A percentile compares a stretch with the other conserved stretches of the same genome.
phyloP scores from a whole-genome alignment of 1,140 invertebrate genomes.

The Phenacoccus solenopsis region DNA sequence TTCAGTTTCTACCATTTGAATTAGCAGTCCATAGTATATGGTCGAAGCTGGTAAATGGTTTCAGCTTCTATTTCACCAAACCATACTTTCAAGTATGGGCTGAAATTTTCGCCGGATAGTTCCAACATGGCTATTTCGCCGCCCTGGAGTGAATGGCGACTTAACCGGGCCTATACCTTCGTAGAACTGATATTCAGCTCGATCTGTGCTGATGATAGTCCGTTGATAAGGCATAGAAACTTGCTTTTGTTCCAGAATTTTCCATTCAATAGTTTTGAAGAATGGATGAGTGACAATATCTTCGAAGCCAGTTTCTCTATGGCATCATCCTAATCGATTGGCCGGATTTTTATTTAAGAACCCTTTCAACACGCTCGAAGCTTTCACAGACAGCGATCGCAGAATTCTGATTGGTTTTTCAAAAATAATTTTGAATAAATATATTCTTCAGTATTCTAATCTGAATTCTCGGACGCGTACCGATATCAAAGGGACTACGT shows the following conservation, averaged over 20 bases:
- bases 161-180: conserved; percentile 97
- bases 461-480: conserved; percentile 89
- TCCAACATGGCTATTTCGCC: conserved; percentile 97
- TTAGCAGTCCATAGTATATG: no score
- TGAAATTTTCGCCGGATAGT: conserved; percentile 95
- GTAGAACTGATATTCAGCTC: conserved; percentile 98
- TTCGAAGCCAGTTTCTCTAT: conserved; percentile 70
- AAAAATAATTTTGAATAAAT: conserved; percentile 76
- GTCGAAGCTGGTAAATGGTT: conserved; percentile 95
- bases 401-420: conserved; percentile 99
- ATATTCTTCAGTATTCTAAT: conserved; percentile 98
- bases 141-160: conserved; percentile 89
- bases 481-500: conserved; percentile 94
- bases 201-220: conserved; percentile 99
- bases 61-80: conserved; percentile 97
- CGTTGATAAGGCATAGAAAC: no score
- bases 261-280: conserved; percentile 98
- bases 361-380: conserved; percentile 95
- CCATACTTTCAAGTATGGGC: conserved; percentile 91
- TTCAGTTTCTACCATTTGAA: no score
- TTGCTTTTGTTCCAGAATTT: no score
- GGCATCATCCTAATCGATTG: conserved; percentile 90
- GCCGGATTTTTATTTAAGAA: conserved; percentile 96
- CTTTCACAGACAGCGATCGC: conserved; percentile 89
- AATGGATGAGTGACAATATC: conserved; percentile 93